These are phyloP conservation scores for Cryptotis parvus DNA, from an alignment of 2,113 vertebrate species.

Conservation along the genomic window DNA sequence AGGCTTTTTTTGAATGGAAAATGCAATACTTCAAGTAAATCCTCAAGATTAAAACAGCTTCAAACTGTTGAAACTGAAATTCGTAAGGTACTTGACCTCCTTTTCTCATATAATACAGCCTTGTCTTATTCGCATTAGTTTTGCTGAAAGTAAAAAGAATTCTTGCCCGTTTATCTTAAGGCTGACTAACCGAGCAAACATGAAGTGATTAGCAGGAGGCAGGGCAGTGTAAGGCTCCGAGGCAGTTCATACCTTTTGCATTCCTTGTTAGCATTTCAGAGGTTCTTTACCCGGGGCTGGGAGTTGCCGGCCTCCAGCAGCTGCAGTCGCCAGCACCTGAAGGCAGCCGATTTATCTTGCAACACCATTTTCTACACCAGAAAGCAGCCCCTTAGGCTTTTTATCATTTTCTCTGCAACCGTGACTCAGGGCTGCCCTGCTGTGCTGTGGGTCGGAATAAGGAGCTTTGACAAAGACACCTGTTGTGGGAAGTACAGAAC, in stretches of 20 bases:
- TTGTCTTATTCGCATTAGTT: slow-evolving; percentile 26
- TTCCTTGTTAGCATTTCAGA: slow-evolving; percentile 60
- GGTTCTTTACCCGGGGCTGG: not conserved
- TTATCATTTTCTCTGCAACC: slow-evolving; percentile 48
- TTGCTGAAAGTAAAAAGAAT: slow-evolving; percentile 29
- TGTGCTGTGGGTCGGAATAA: slow-evolving; percentile 46
- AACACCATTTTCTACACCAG: slow-evolving; percentile 1
- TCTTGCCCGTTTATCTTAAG: not conserved
- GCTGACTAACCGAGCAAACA: slow-evolving; percentile 56
- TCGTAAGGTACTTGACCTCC: slow-evolving; percentile 61
- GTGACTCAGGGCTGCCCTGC: slow-evolving; percentile 68
- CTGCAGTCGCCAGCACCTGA: slow-evolving; percentile 13
- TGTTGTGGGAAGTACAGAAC: slow-evolving; percentile 83
- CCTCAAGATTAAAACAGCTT: slow-evolving; percentile 82
- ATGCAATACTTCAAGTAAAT: slow-evolving; percentile 85
- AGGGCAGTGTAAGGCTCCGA: not conserved
- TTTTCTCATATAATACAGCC: not conserved
- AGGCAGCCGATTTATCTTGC: not conserved
- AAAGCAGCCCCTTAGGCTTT: slow-evolving; percentile 45
- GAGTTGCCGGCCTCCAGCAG: no score
- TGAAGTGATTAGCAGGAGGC: not conserved
- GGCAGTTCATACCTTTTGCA: slow-evolving; percentile 70
- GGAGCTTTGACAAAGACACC: slow-evolving; percentile 83
- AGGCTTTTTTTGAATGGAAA: slow-evolving; percentile 86
- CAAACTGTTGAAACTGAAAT: slow-evolving; percentile 67